Percentiles rank a stretch among this genome's conserved stretches.
Evolutionary conservation across 2,888 invertebrate species (phyloP).

Genomic region (Meganola albula): DNA sequence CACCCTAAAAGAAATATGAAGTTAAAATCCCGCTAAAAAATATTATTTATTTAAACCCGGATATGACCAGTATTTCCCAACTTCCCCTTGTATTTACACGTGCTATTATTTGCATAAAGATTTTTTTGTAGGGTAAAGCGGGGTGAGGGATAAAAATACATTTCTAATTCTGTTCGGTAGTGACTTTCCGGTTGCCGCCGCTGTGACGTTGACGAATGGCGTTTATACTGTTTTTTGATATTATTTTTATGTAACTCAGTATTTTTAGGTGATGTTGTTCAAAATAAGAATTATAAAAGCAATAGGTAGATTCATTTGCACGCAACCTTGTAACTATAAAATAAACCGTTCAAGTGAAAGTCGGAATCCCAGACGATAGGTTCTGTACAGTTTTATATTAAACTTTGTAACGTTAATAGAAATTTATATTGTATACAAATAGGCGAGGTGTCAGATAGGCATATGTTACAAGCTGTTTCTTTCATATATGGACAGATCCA

Average conservation of each 20-base stretch:
- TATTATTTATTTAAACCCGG: conserved; percentile 37
- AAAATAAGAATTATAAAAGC: too few species aligned
- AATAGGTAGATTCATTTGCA: too few species aligned
- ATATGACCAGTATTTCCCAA: conserved; percentile 36
- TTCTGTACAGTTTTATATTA: too few species aligned
- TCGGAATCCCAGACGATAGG: too few species aligned
- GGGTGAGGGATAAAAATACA: conserved; percentile 68
- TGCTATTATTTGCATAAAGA: conserved; percentile 75
- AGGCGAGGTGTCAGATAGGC: too few species aligned
- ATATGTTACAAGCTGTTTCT: too few species aligned
- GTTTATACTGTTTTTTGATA: conserved; percentile 57
- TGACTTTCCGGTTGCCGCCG: conserved; percentile 60
- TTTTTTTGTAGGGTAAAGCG: conserved; percentile 59
- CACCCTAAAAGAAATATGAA: conserved; percentile 19
- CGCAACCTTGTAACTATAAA: too few species aligned
- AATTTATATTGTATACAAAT: too few species aligned
- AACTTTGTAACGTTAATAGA: too few species aligned
- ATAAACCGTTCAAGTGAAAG: too few species aligned
- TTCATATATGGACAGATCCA: too few species aligned
- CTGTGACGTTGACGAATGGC: conserved; percentile 66
- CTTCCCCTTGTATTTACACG: conserved; percentile 69
- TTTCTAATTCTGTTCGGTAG: conserved; percentile 70
- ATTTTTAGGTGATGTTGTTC: conserved; percentile 12
- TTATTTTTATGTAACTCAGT: conserved; percentile 31
- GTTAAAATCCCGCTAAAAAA: conserved; percentile 23